phyloP scores from a whole-genome alignment of 53 echinoderm and acorn worm species.

The Echinarachnius parma region DNA sequence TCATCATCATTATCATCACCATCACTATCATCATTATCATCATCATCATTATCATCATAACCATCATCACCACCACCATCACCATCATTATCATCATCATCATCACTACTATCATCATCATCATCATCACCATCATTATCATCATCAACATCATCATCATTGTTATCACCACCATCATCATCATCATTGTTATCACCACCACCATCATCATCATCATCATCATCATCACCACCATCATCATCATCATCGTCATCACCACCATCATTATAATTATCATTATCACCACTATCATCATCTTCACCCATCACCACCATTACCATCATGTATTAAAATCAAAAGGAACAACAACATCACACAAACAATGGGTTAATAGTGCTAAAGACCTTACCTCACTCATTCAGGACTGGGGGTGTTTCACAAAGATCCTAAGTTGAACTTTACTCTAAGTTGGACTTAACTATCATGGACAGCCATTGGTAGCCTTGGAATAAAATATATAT shows the following conservation, averaged over 20 bases:
- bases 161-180: background rate
- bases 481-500: too few relatives aligned
- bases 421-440: too few relatives aligned
- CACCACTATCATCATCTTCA: background rate
- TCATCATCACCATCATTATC: background rate
- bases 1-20: background rate
- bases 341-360: too few relatives aligned
- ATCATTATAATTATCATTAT: background rate
- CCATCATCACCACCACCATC: background rate
- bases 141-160: background rate
- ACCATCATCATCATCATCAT: background rate
- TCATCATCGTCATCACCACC: conserved; percentile 5
- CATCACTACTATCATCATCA: conserved; percentile 1
- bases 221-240: conserved; percentile 24
- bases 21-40: background rate
- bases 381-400: too few relatives aligned
- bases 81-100: conserved; percentile 12
- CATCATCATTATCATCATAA: background rate
- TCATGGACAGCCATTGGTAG: too few relatives aligned
- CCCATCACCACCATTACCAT: background rate
- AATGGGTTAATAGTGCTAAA: too few relatives aligned
- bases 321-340: background rate
- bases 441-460: too few relatives aligned
- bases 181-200: background rate
- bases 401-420: too few relatives aligned